These are phyloP conservation scores for Trinectes maculatus DNA, from an alignment of 2,113 vertebrate genomes.

Conservation along the genomic window DNA sequence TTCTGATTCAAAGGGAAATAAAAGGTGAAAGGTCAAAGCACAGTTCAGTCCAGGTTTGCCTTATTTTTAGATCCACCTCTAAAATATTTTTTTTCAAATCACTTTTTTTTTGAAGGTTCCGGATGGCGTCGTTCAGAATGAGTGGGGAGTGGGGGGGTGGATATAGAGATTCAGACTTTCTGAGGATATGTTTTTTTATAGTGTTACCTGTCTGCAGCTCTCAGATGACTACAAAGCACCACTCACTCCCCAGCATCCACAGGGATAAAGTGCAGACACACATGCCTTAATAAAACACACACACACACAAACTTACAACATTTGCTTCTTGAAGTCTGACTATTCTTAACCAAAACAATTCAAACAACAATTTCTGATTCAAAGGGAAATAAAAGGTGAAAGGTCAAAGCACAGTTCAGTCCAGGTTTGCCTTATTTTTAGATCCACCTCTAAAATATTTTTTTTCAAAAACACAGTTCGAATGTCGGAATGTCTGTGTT, in stretches of 20 bases:
- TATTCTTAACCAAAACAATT: conserved; percentile 40
- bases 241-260: neutral
- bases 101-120: conserved; percentile 38
- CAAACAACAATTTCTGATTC: conserved; percentile 14
- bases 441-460: conserved; percentile 5
- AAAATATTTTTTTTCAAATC: neutral
- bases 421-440: conserved; percentile 16
- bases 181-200: conserved; percentile 36
- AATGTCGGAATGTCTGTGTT: neutral
- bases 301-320: neutral
- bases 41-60: conserved; percentile 5
- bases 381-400: conserved; percentile 54
- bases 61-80: conserved; percentile 12
- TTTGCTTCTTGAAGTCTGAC: conserved; percentile 20
- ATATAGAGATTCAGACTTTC: conserved; percentile 6
- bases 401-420: neutral
- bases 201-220: conserved; percentile 15
- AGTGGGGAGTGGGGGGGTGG: neutral
- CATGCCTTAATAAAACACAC: neutral
- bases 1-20: conserved; percentile 45
- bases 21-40: conserved; percentile 24
- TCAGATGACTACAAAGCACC: neutral
- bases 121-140: conserved; percentile 41
- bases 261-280: neutral
- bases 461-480: too few species aligned